Evolutionary conservation across 92 coral and sea anemone genomes (phyloP), one percentile per base, ranked within the genome.

Genomic region (Parazoanthus darwini): DNA sequence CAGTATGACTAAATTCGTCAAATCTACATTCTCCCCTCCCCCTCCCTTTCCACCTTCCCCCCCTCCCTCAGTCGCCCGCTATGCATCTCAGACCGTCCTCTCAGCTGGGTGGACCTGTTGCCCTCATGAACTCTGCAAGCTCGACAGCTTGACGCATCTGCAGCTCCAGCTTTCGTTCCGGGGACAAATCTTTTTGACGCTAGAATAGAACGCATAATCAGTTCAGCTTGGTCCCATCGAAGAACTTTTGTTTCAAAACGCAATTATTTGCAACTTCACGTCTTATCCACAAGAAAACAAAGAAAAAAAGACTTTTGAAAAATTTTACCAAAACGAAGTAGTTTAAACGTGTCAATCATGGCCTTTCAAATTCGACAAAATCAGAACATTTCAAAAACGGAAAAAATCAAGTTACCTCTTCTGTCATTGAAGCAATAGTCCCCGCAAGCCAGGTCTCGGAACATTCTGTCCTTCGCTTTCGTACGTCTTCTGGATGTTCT

Each of bases 391-490:
- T 23, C 25, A 63, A 20, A 63, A 63, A 63, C 16, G 70, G 70
- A 18, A 56, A 29, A 13, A 20, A 72, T 36, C 16, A 37, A 8
- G 48, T 6, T 80, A 80, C 85, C 85, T 80, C 42, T 80, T 56
- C 23, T 56, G 85, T 80, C 71, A 80, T 80, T 9, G 85, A 58
- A 13, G 14, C 20, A 80, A 89, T 78, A 44, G 89, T 85, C 3
- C 16, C 5, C 0, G 76, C 89, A 43, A 89, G 91, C 91, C 91
- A 89, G 79, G 46, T 78, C 82, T 89, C 91, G 3, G 88, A 88
- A 51, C 91, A 89, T 35, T 89, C 91, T 3, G 81, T 89, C 10
- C 91, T 82, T 29, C 91, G 89, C 87, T 89, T 74, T 42, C 48
- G 74, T n/a, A 89, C 91, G 33, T 89, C 91, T 22, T 78, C 39